Evolutionary conservation across 1,140 invertebrate species (phyloP).

Genomic region (Brachionus rotundiformis): DNA sequence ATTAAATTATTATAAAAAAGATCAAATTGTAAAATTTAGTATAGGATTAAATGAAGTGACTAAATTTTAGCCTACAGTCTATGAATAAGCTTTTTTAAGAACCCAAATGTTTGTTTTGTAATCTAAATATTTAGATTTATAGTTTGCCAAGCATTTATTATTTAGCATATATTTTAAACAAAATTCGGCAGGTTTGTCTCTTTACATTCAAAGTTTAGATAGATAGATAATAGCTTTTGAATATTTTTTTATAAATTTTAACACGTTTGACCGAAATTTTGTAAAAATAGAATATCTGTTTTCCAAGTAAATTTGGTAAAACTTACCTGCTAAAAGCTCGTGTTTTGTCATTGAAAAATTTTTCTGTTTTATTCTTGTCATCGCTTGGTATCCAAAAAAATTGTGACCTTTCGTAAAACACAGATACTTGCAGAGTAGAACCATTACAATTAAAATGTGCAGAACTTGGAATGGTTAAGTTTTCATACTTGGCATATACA

Average conservation of each 20-base stretch:
- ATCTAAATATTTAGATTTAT: no score
- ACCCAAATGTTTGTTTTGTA: no score
- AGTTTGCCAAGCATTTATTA: no score
- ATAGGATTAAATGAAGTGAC: no score
- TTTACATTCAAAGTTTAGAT: no score
- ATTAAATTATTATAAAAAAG: no score
- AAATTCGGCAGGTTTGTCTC: no score
- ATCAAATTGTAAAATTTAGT: no score
- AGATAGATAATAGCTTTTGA: no score
- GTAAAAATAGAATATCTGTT: not conserved
- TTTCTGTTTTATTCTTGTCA: not conserved
- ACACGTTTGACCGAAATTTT: not conserved
- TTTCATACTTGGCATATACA: not conserved
- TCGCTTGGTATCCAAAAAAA: conserved; percentile 16
- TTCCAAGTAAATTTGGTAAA: not conserved
- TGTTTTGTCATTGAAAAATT: conserved; percentile 7
- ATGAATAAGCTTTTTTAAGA: no score
- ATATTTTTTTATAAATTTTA: not conserved
- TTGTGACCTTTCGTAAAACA: not conserved
- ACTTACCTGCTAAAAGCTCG: not conserved
- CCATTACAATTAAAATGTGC: not conserved
- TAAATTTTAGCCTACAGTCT: no score
- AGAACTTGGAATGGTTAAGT: conserved; percentile 18
- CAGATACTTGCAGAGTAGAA: not conserved
- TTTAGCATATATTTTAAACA: no score